Percentiles rank a stretch among this genome's conserved stretches.
These are phyloP conservation scores for Dendroctonus ponderosae DNA, from an alignment of 1,140 invertebrate species.

Conservation along the genomic window DNA sequence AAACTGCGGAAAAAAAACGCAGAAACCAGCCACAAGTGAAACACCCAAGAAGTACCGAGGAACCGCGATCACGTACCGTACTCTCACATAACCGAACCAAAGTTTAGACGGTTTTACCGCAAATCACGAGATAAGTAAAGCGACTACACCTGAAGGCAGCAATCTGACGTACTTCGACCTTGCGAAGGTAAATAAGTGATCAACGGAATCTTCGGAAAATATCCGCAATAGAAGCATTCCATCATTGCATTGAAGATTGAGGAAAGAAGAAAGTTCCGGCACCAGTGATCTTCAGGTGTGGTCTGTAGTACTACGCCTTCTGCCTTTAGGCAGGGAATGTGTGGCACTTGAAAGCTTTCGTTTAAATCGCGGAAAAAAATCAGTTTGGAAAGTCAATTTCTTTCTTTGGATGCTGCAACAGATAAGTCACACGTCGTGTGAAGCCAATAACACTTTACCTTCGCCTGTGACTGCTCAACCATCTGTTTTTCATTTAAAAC, in stretches of 20 bases:
- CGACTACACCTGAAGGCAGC: slow-evolving; percentile 23
- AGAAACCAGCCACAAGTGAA: slow-evolving; percentile 9
- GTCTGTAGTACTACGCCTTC: slow-evolving; percentile 2
- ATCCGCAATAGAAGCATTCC: background rate
- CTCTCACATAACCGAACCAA: slow-evolving; percentile 1
- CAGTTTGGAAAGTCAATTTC: no score
- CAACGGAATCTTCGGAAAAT: slow-evolving; percentile 3
- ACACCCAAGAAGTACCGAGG: slow-evolving; percentile 12
- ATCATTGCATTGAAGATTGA: background rate
- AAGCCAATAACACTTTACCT: no score
- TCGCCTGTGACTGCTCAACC: no score
- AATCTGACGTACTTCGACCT: slow-evolving; percentile 35
- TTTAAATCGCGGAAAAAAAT: background rate
- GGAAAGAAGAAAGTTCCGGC: slow-evolving; percentile 2
- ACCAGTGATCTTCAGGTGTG: background rate
- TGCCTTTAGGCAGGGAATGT: slow-evolving; percentile 2
- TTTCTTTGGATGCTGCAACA: no score
- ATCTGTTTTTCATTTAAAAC: no score
- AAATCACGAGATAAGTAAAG: slow-evolving; percentile 29
- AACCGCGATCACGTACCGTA: background rate
- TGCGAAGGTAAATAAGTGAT: slow-evolving; percentile 37
- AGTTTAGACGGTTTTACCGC: slow-evolving; percentile 6
- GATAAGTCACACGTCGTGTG: no score
- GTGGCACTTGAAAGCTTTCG: background rate
- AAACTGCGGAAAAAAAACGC: no score